Evolutionary conservation across 2,113 vertebrate species (phyloP), one percentile per base, ranked within the genome.

Genomic region (Phrynosoma blainvillii): DNA sequence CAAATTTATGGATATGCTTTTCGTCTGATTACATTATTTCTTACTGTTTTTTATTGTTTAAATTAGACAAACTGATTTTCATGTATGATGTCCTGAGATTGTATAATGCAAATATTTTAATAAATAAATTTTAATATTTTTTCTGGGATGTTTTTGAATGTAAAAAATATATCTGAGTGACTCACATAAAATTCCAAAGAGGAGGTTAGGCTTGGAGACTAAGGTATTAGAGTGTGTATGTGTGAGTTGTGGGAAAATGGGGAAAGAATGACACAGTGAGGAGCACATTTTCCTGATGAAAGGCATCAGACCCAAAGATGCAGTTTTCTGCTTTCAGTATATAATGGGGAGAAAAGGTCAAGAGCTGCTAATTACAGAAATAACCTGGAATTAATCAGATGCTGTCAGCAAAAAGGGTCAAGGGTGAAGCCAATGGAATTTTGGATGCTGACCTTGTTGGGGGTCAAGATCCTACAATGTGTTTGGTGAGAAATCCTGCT

Each of bases 301-400:
- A 87, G 56, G 11, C 79, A 87, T 40, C 85, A 85, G 75, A 11
- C 70, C 66, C 62, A n/a, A 79, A 25, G 16, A 2, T 12, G 20
- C 68, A 54, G 70, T 47, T 42, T 54, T 79, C 74, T 18, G 2
- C 8, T 84, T 90, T 87, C 85, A 87, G 11, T 25, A 10, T 86
- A 62, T 32, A 77, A 66, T 30, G 71, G 27, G 76, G 52, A 14
- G 4, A 27, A 81, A 82, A 74, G 82, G 52, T 59, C 84, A 71
- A 30, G n/a, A 78, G 81, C 82, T 78, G 62, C 47, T 83, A 83
- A 76, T 23, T 42, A 0, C 6, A 80, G n/a, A 80, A 42, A 25
- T 79, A 36, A n/a, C 3, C 30, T 13, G 5, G 23, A 18, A 79
- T 56, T 59, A 40, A 83, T 77, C 62, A 84, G 88, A 84, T 27